Base-by-base conservation (phyloP, 2,113 vertebrate genomes). In the Ptilonorhynchus violaceus region DNA sequence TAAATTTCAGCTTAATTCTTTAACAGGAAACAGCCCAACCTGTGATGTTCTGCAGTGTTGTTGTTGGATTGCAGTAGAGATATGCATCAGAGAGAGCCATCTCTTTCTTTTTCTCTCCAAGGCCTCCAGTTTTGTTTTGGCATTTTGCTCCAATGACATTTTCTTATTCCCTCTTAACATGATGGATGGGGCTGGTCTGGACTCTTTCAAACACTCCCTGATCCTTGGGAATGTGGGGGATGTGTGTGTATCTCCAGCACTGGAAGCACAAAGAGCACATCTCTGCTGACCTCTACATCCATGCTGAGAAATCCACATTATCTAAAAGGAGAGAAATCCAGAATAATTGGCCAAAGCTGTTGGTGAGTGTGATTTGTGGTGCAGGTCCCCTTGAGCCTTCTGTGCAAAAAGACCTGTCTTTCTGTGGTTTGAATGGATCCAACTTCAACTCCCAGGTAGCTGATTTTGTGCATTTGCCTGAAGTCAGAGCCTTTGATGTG, bases 331-430 rank as follows among this genome's bases (percentile, higher is more conserved):
- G n/a, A 33, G 14, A 64, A 83, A 66, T 44, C 30, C 8, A 8
- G 37, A 82, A n/a, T 80, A 58, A 66, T 2, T 68, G 78, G 13
- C 39, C 39, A n/a, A 35, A 85, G 70, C 59, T 47, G 49, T 50
- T 59, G 41, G 15, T 33, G 37, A 44, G 19, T 11, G 4, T 60
- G 62, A 42, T 56, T 79, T 0, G 0, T 37, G n/a, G 22, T 41
- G 21, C 21, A 21, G 49, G 31, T 70, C 16, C 41, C 16, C 1
- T 25, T 6, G 24, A 58, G 55, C n/a, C 56, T 39, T 52, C 77
- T 70, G 9, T 63, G 62, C 23, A 33, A 67, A 76, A 53, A 66
- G 17, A 15, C 1, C 0, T 6, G 3, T 77, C 39, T 69, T 76
- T 64, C 63, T 66, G 31, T 92, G 68, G 5, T 86, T 69, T 84